A percentile compares a stretch with the other conserved stretches of the same genome.
These are phyloP conservation scores for Caracal caracal DNA, from an alignment of 2,113 vertebrate genomes.

Conservation along the genomic window DNA sequence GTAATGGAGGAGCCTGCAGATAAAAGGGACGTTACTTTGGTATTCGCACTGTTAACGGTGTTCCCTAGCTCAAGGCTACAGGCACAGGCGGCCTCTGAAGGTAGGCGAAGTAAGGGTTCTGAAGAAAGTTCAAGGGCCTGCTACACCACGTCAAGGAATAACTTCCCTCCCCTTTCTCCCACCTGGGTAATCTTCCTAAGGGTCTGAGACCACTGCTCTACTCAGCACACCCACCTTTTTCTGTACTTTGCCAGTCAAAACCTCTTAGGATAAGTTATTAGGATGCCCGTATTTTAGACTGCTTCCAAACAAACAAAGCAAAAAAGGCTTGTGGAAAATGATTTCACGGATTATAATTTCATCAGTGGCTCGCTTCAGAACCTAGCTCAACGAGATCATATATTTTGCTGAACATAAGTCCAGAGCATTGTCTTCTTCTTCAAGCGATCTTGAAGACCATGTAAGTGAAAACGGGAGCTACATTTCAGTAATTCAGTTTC, in stretches of 20 bases:
- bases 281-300: neutral
- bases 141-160: neutral
- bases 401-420: slow-evolving; percentile 9
- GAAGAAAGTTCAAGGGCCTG: neutral
- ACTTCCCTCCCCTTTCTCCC: neutral
- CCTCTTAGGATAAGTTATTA: slow-evolving; percentile 8
- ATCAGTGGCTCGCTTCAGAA: slow-evolving; percentile 31
- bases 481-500: slow-evolving; percentile 53
- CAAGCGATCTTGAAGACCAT: slow-evolving; percentile 28
- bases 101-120: slow-evolving; percentile 23
- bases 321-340: slow-evolving; percentile 26
- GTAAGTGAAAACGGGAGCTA: slow-evolving; percentile 54
- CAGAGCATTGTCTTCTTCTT: slow-evolving; percentile 52
- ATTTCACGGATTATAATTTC: slow-evolving; percentile 41
- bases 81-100: slow-evolving; percentile 52
- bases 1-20: slow-evolving; percentile 95
- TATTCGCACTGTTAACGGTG: slow-evolving; percentile 63
- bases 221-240: neutral
- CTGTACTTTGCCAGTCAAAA: neutral
- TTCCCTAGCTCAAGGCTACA: slow-evolving; percentile 54
- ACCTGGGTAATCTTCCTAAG: neutral
- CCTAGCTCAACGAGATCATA: neutral
- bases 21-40: slow-evolving; percentile 81
- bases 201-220: neutral
- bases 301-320: neutral